Conservation (phyloP, 2,888 invertebrate species). For the Eristalis tenax region DNA sequence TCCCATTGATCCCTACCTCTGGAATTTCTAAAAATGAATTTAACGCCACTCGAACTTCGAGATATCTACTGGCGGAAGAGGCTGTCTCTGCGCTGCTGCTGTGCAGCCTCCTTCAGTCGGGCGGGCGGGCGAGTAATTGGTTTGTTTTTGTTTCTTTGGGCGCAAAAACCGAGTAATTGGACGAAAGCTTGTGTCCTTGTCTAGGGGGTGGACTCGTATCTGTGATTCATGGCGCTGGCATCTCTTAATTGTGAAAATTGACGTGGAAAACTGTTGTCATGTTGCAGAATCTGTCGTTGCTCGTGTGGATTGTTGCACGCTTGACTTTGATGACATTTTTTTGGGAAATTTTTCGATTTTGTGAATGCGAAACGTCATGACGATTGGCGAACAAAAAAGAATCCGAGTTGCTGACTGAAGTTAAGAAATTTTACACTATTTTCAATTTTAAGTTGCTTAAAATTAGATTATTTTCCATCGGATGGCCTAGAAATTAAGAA, state of each 20-base stretch:
- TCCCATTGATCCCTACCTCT: conserved; percentile 54
- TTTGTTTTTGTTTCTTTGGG: conserved; percentile 62
- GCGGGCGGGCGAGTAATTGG: conserved; percentile 52
- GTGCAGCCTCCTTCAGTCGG: not conserved
- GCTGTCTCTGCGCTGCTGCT: not conserved
- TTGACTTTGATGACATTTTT: not conserved
- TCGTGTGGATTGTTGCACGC: conserved; percentile 26
- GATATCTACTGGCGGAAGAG: conserved; percentile 4
- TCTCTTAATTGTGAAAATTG: conserved; percentile 66
- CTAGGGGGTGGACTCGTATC: conserved; percentile 12
- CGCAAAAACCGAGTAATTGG: conserved; percentile 69
- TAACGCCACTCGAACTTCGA: conserved; percentile 66
- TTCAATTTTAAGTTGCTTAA: too few species aligned
- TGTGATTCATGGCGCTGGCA: conserved; percentile 39
- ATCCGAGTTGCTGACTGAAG: not conserved
- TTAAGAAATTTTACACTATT: too few species aligned
- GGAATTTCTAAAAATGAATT: conserved; percentile 69
- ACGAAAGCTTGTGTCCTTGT: conserved; percentile 48
- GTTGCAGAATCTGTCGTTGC: conserved; percentile 33
- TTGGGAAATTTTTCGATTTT: not conserved
- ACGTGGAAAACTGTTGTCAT: conserved; percentile 65
- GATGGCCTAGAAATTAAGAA: too few species aligned
- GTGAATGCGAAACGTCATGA: not conserved
- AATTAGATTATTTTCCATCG: too few species aligned
- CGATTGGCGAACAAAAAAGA: not conserved